Conservation (phyloP, 64 coral and sea anemone species). For the Acropora tenuis region DNA sequence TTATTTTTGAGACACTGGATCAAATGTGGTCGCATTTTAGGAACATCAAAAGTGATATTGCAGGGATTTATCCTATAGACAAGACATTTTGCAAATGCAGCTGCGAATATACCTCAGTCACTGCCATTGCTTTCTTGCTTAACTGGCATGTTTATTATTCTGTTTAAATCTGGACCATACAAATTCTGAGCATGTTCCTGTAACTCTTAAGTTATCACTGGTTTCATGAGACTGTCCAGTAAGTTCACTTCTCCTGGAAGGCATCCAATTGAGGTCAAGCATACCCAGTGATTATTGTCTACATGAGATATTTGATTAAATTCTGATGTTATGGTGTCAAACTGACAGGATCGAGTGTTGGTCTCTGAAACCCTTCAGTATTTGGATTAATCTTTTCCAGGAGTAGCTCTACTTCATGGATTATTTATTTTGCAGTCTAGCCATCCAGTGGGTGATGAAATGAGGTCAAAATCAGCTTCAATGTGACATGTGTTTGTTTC, state of each 20-base stretch:
- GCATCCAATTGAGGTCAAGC: conserved; percentile 23
- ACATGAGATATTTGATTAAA: conserved; percentile 34
- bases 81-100: conserved; percentile 22
- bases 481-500: conserved; percentile 37
- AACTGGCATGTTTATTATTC: too few species aligned
- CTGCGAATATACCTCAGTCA: too few species aligned
- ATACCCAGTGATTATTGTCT: conserved; percentile 58
- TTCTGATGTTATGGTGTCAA: conserved; percentile 19
- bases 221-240: conserved; percentile 4
- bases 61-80: background rate
- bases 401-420: conserved; percentile 38
- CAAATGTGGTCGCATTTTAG: too few species aligned
- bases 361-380: conserved; percentile 39
- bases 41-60: background rate
- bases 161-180: too few species aligned
- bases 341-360: conserved; percentile 33
- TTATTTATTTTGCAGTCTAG: conserved; percentile 38
- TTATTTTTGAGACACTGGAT: too few species aligned
- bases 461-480: conserved; percentile 59
- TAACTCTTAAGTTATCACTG: conserved; percentile 1
- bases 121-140: too few species aligned
- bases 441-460: conserved; percentile 30
- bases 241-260: conserved; percentile 29
- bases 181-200: too few species aligned
- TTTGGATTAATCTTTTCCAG: background rate